A percentile compares a stretch with the other conserved stretches of the same genome.
Evolutionary conservation across 2,888 invertebrate species (phyloP).

Genomic region (Drosophila bunnanda): DNA sequence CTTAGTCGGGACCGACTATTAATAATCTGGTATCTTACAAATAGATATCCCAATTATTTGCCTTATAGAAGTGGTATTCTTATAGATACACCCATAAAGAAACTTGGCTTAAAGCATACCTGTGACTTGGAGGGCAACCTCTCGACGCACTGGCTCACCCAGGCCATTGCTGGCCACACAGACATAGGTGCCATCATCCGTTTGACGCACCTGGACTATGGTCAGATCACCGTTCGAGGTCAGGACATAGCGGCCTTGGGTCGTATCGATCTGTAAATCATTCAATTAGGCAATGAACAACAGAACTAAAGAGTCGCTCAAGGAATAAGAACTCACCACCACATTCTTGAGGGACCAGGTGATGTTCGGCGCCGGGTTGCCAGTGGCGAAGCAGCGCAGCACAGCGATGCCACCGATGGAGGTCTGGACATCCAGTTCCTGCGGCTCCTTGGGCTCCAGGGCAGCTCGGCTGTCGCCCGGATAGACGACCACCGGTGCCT

Average conservation of each 20-base stretch:
- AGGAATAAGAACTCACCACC: slow-evolving; percentile 86
- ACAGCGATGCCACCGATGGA: slow-evolving; percentile 91
- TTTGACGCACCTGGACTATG: slow-evolving; percentile 91
- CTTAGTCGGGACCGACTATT: not conserved
- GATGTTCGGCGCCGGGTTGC: slow-evolving; percentile 91
- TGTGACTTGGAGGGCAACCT: slow-evolving; percentile 89
- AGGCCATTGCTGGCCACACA: slow-evolving; percentile 93
- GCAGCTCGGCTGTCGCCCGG: slow-evolving; percentile 78
- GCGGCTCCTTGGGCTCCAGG: slow-evolving; percentile 85
- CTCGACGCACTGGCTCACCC: slow-evolving; percentile 88
- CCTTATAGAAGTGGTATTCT: not conserved
- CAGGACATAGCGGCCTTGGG: slow-evolving; percentile 89
- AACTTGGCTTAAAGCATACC: slow-evolving; percentile 86
- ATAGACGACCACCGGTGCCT: slow-evolving; percentile 81
- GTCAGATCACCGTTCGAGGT: slow-evolving; percentile 91
- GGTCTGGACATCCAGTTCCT: slow-evolving; percentile 87
- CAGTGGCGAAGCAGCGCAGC: slow-evolving; percentile 90
- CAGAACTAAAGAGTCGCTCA: accelerated
- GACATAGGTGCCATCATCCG: slow-evolving; percentile 93
- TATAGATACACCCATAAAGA: not conserved
- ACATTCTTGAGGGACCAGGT: slow-evolving; percentile 91
- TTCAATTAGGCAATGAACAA: not conserved
- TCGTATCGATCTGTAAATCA: slow-evolving; percentile 88
- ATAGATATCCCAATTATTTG: not conserved
- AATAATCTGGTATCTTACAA: not conserved